Conservation (phyloP, 2,113 vertebrate genomes). For the Onychostruthus taczanowskii region DNA sequence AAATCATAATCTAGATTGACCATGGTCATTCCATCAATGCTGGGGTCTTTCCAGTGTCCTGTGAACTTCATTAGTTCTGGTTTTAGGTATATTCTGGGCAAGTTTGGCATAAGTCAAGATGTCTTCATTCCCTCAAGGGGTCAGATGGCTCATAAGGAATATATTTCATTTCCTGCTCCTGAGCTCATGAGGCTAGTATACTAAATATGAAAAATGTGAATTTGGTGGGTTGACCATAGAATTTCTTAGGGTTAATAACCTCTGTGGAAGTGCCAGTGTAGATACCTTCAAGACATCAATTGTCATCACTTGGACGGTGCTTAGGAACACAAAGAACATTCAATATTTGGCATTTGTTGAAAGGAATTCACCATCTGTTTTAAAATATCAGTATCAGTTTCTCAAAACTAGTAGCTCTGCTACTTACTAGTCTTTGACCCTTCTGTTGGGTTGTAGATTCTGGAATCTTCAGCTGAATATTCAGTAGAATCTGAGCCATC, state of each 20-base stretch:
- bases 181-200: not conserved
- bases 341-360: not conserved
- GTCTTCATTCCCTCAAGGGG: not conserved
- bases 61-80: not conserved
- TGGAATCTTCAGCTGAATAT: not conserved
- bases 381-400: not conserved
- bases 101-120: not conserved
- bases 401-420: not conserved
- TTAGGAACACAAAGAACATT: not conserved
- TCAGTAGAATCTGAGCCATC: not conserved
- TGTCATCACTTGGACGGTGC: not conserved
- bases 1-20: not conserved
- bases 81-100: not conserved
- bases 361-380: not conserved
- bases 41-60: not conserved
- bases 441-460: not conserved
- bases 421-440: not conserved
- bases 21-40: not conserved
- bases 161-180: not conserved
- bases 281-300: not conserved
- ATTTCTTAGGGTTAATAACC: not conserved
- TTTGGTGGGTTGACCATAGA: not conserved
- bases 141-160: not conserved
- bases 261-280: not conserved
- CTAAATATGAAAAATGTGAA: not conserved